Evolutionary conservation across 2,113 vertebrate genomes (phyloP), one percentile per base, ranked within the genome.

Genomic region (Muscicapa adusta): DNA sequence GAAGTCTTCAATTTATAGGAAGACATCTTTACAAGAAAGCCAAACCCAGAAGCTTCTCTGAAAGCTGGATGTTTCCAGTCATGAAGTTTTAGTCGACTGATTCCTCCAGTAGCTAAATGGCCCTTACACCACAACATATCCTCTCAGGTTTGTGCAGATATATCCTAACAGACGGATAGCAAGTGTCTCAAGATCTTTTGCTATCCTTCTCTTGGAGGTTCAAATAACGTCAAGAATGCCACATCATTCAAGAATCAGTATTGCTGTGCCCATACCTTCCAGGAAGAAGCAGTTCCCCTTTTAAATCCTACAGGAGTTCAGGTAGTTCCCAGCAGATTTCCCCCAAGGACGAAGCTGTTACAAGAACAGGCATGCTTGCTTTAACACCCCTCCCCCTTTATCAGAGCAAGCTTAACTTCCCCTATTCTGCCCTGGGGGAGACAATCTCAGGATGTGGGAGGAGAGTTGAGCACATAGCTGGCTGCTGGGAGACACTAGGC

Each of bases 371-470:
- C 85, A 93, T 67, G 91, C 83, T 80, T 88, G 24, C 96, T 96
- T 96, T 94, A 96, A 92, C 85, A 94, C 88, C 91, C 95, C 34
- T 96, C 96, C 95, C 94, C 95, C 96, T 93, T 95, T 90, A 95
- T 93, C 92, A 86, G 47, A 80, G 47, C 91, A 80, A 93, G 92
- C 67, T 86, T 77, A 93, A 94, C 96, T 96, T 96, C 96, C 96
- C 95, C 94, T 96, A 91, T 95, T 95, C 88, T 94, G 95, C 95
- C 96, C 91, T 88, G 94, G 91, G 91, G 96, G 92, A 96, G 96
- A 96, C 92, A 96, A 96, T 96, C 96, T 96, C 94, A 96, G 96
- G 94, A 96, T 96, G 96, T 96, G 94, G 96, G 95, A 96, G 96
- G 94, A 94, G 94, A 95, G 79, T 51, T 80, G 88, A 96, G 79